Base-by-base conservation (phyloP, 2,888 invertebrate species). In the Catocala fraxini region DNA sequence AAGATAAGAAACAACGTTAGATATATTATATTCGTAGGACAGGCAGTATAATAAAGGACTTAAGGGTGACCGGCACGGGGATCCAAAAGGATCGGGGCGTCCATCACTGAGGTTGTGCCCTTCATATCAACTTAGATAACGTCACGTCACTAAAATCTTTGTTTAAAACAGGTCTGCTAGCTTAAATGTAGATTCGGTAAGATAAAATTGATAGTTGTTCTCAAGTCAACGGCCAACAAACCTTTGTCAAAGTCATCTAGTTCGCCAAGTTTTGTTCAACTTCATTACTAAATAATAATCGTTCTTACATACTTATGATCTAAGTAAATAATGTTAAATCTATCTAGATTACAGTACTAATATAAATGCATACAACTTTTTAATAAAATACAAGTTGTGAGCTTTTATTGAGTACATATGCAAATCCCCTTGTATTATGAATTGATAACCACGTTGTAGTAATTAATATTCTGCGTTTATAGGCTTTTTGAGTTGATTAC, bases 171-270 rank as follows among this genome's bases (percentile, higher is more conserved):
- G 11, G 15, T 12, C 54, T 43, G 15, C 12, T 43, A 11, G 45
- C 59, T 53, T 51, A 57, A 48, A 72, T 59, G 43, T 59, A 25
- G 45, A 11, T 33, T 61, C 46, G 59, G 49, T 55, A 46, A 57
- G 42, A 41, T 25, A 25, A 45, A 53, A 51, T 59, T 25, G 41
- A 41, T 51, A 59, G 41, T 39, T 25, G 55, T 42, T 57, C 48
- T 60, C 58, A 54, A 58, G 59, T 67, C 62, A 73, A 56, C 55
- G 67, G 9, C 59, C 76, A 47, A 41, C 35, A 53, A 63, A 70
- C 62, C 73, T 73, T 70, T 63, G 46, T 59, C 60, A 76, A 73
- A 63, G 67, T 72, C 73, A 33, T 60, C 35, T 54, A 51, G 51
- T 55, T 68, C 56, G 15, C n/a, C 41, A 39, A 69, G 49, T 47